Conservation (phyloP, 2,797 vertebrate genomes). For the Numenius phaeopus region DNA sequence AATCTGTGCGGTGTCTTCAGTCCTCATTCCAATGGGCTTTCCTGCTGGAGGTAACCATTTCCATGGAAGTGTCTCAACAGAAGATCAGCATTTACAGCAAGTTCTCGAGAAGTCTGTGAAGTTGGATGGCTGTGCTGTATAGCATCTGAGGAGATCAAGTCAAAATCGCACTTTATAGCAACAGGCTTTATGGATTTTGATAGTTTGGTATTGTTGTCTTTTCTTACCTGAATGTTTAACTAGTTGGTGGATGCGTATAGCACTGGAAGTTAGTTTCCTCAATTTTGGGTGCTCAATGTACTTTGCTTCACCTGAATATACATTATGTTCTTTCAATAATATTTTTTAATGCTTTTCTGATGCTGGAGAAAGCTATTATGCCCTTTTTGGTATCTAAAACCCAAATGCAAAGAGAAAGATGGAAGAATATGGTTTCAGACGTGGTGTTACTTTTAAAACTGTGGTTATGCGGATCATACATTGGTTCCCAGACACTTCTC, state of each 20-base stretch:
- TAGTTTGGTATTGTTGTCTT: not conserved
- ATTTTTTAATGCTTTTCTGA: not conserved
- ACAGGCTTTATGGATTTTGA: not conserved
- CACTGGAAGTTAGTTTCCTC: not conserved
- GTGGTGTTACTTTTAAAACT: not conserved
- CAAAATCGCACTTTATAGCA: not conserved
- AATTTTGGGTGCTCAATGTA: not conserved
- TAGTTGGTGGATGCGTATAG: not conserved
- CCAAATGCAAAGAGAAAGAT: not conserved
- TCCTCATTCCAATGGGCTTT: not conserved
- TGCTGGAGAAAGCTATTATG: not conserved
- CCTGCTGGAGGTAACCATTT: not conserved
- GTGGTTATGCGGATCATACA: not conserved
- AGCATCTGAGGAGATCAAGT: not conserved
- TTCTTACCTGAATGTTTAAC: not conserved
- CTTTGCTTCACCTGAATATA: not conserved
- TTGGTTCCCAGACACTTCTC: not conserved
- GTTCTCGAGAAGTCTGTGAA: not conserved
- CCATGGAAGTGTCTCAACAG: not conserved
- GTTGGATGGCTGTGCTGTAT: not conserved
- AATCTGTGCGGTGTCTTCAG: not conserved
- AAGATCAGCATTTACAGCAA: not conserved
- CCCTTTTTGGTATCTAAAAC: not conserved
- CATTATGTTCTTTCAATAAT: not conserved
- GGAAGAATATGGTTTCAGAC: not conserved